phyloP scores from a whole-genome alignment of 1,140 invertebrate genomes.

The Cepaea nemoralis region DNA sequence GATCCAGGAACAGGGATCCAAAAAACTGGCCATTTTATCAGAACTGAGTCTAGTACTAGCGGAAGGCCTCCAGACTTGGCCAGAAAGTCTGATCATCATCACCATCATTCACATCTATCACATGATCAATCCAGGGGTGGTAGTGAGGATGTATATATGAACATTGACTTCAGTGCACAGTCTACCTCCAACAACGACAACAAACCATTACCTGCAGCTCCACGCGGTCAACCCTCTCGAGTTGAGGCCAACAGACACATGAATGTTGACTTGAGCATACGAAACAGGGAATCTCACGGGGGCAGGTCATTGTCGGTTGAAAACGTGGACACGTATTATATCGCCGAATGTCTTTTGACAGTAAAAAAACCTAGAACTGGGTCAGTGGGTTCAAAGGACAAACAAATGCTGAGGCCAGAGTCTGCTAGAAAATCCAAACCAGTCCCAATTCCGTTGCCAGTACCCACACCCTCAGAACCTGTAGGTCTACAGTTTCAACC shows the following conservation, averaged over 20 bases:
- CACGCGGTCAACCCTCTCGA: background rate
- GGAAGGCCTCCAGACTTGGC: conserved; percentile 31
- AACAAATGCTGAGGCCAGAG: conserved; percentile 22
- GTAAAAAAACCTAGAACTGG: conserved; percentile 39
- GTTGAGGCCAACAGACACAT: conserved; percentile 18
- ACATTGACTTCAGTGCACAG: conserved; percentile 9
- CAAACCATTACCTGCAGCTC: background rate
- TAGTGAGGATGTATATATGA: background rate
- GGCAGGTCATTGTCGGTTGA: conserved; percentile 35
- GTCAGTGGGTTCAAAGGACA: conserved; percentile 37
- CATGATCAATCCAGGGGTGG: background rate
- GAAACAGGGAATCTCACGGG: background rate
- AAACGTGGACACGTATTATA: conserved; percentile 43
- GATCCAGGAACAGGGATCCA: conserved; percentile 40
- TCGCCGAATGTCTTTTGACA: conserved; percentile 38
- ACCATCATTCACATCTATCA: conserved; percentile 3
- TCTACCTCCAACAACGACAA: background rate
- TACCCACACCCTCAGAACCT: background rate
- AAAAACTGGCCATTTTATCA: conserved; percentile 27
- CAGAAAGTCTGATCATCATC: conserved; percentile 40
- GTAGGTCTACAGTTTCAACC: background rate
- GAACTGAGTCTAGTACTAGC: conserved; percentile 31
- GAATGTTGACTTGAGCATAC: conserved; percentile 37
- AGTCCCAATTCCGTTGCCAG: background rate
- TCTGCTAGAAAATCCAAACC: conserved; percentile 14